Conservation (phyloP, 2,113 vertebrate species). For the Platysteira castanea region DNA sequence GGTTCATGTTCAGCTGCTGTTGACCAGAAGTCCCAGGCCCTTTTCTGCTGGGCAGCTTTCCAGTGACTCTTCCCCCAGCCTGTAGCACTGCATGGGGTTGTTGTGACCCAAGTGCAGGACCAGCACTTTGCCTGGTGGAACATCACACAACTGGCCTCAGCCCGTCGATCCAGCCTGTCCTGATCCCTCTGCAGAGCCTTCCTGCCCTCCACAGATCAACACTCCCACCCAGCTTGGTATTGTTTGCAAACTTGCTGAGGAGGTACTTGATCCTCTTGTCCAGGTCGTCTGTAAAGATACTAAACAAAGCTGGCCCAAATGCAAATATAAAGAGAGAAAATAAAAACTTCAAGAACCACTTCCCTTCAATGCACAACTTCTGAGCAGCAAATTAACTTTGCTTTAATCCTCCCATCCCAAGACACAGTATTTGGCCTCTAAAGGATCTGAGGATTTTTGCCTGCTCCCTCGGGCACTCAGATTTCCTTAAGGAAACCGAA, state of each 20-base stretch:
- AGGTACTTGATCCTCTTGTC: background rate
- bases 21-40: background rate
- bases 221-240: background rate
- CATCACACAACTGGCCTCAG: background rate
- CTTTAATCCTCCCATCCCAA: background rate
- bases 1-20: background rate
- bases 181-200: background rate
- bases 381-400: background rate
- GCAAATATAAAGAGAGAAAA: background rate
- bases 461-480: background rate
- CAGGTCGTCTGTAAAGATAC: background rate
- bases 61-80: too few species aligned
- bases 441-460: background rate
- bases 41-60: background rate
- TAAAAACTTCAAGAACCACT: background rate
- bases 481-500: background rate
- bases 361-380: background rate
- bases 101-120: background rate
- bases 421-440: background rate
- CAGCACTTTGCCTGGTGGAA: too few species aligned
- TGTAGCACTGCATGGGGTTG: background rate
- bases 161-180: background rate
- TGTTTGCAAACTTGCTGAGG: background rate
- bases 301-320: background rate
- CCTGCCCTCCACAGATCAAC: background rate